These are phyloP conservation scores for Drosophila kurseongensis DNA, from an alignment of 1,140 invertebrate genomes.

Conservation along the genomic window DNA sequence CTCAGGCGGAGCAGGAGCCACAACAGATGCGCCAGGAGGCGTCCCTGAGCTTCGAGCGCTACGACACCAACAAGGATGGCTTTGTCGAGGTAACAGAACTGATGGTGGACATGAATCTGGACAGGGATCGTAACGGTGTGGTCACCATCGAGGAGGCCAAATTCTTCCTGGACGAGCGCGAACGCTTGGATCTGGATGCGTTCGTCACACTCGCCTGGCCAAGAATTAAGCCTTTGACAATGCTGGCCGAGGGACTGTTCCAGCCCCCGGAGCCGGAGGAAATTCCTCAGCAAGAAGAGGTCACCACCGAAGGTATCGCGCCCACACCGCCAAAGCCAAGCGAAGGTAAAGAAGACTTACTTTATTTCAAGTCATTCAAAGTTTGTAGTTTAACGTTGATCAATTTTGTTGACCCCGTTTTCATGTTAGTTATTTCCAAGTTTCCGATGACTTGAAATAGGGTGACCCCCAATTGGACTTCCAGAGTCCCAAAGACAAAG, in stretches of 20 bases:
- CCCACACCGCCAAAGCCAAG: slow-evolving; percentile 62
- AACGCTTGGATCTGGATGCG: slow-evolving; percentile 89
- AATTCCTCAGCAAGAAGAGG: slow-evolving; percentile 61
- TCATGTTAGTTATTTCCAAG: too few relatives aligned
- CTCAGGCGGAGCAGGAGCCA: slow-evolving; percentile 86
- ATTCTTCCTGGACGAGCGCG: slow-evolving; percentile 90
- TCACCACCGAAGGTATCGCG: slow-evolving; percentile 69
- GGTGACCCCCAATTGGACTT: too few relatives aligned
- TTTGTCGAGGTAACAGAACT: slow-evolving; percentile 92
- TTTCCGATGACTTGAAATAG: too few relatives aligned
- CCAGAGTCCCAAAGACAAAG: too few relatives aligned
- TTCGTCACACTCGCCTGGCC: slow-evolving; percentile 90
- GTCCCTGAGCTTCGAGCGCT: slow-evolving; percentile 88
- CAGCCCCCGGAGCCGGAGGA: slow-evolving; percentile 84
- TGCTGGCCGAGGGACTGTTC: slow-evolving; percentile 90
- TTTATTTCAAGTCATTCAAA: too few relatives aligned
- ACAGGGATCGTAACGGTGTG: slow-evolving; percentile 94
- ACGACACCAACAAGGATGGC: slow-evolving; percentile 92
- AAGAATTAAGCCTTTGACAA: slow-evolving; percentile 91
- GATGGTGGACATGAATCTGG: slow-evolving; percentile 91
- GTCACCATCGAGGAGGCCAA: slow-evolving; percentile 91
- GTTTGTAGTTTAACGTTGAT: too few relatives aligned
- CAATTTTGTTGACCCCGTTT: too few relatives aligned
- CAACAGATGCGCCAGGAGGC: slow-evolving; percentile 87
- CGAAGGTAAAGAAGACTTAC: slow-evolving; percentile 36